Conservation (phyloP, 2,888 invertebrate species). For the Glaucopsyche alexis region DNA sequence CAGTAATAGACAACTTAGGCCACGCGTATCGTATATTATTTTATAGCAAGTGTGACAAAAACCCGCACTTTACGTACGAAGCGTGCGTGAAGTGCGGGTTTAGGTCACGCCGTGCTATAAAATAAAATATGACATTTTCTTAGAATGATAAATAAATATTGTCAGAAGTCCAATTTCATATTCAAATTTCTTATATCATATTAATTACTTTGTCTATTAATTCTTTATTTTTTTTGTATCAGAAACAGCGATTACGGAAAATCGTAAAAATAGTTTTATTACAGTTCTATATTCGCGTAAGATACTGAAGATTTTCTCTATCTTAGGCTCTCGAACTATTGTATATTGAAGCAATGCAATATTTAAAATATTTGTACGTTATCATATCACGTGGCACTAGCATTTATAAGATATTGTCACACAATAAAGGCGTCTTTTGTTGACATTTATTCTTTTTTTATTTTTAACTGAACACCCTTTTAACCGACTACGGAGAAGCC, state of each 20-base stretch:
- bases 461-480: slow-evolving; percentile 33
- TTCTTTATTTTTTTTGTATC: no score
- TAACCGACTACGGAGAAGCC: not conserved
- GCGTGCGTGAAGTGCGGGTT: no score
- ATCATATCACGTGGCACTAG: slow-evolving; percentile 64
- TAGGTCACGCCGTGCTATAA: no score
- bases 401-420: slow-evolving; percentile 58
- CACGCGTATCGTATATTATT: no score
- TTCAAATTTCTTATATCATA: not conserved
- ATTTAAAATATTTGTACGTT: slow-evolving; percentile 43
- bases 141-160: not conserved
- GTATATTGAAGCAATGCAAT: slow-evolving; percentile 45
- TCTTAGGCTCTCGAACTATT: slow-evolving; percentile 28
- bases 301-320: slow-evolving; percentile 11
- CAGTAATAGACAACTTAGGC: no score
- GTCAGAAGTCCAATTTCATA: not conserved
- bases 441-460: slow-evolving; percentile 46
- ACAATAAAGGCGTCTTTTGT: slow-evolving; percentile 53
- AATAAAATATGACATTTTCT: not conserved
- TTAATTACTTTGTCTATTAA: no score
- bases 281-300: not conserved
- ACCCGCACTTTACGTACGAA: no score
- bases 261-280: slow-evolving; percentile 3
- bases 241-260: not conserved
- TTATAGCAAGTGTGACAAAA: no score